Evolutionary conservation across 2,888 invertebrate genomes (phyloP).

Genomic region (Ectropis crepuscularia): DNA sequence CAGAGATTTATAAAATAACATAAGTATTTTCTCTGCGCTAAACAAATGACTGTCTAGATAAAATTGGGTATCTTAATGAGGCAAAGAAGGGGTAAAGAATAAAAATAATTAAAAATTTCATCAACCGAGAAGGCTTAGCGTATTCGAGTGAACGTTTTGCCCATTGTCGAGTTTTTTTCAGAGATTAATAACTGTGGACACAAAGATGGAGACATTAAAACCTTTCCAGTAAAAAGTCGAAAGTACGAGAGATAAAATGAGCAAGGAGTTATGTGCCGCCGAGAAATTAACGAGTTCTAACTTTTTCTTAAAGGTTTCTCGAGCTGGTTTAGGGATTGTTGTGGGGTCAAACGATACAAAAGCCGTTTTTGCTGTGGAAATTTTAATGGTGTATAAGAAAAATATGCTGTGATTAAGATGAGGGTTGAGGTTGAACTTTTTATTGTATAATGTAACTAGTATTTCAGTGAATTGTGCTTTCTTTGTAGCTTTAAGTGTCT

Average conservation of each 20-base stretch:
- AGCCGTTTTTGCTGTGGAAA: conserved; percentile 36
- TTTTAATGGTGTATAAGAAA: conserved; percentile 58
- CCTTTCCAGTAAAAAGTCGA: conserved; percentile 62
- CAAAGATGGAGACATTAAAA: conserved; percentile 77
- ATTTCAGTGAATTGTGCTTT: too few relatives aligned
- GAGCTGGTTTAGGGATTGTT: conserved; percentile 17
- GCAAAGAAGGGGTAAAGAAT: conserved; percentile 39
- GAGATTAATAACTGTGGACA: conserved; percentile 76
- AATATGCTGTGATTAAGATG: conserved; percentile 26
- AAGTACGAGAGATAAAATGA: conserved; percentile 63
- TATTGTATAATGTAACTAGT: conserved; percentile 29
- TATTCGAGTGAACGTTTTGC: conserved; percentile 58
- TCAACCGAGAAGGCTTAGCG: conserved; percentile 61
- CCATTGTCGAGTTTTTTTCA: conserved; percentile 71
- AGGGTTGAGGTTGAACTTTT: background rate
- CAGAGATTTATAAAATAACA: conserved; percentile 27
- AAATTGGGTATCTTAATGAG: conserved; percentile 43
- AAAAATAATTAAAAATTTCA: conserved; percentile 65
- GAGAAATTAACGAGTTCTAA: conserved; percentile 41
- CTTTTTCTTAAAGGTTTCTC: conserved; percentile 26
- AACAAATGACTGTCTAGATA: conserved; percentile 43
- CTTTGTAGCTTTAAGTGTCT: too few relatives aligned
- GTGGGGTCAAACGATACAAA: conserved; percentile 19
- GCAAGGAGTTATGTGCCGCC: conserved; percentile 56
- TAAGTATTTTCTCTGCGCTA: conserved; percentile 39